Evolutionary conservation across 92 coral and sea anemone species (phyloP).

Genomic region (Umimayanthus kanabou): DNA sequence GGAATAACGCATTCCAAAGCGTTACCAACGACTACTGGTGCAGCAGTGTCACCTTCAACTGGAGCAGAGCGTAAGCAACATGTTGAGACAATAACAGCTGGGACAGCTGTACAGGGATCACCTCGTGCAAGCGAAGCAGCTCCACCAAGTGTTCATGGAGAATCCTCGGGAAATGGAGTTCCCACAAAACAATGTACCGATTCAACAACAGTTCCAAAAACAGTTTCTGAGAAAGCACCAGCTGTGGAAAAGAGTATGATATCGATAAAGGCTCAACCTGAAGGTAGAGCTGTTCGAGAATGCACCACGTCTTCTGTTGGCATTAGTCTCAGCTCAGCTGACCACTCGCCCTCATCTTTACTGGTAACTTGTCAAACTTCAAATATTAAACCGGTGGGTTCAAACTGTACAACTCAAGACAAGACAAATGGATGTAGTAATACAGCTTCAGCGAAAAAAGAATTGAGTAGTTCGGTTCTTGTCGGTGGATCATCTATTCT

Average conservation of each 20-base stretch:
- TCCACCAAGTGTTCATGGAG: neutral
- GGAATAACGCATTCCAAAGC: neutral
- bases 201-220: conserved; percentile 5
- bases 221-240: neutral
- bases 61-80: neutral
- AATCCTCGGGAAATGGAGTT: neutral
- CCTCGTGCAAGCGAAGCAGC: neutral
- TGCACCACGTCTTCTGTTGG: neutral
- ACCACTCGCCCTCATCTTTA: neutral
- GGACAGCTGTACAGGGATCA: neutral
- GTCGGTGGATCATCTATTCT: neutral
- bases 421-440: neutral
- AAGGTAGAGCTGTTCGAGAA: neutral
- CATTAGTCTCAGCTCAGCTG: neutral
- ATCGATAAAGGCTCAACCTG: neutral
- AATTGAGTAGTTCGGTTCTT: neutral
- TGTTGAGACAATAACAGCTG: neutral
- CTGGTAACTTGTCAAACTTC: neutral
- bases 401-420: neutral
- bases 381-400: neutral
- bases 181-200: neutral
- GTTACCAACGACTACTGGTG: neutral
- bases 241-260: neutral
- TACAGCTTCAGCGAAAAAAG: neutral
- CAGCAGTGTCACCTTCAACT: neutral